Percentiles rank a stretch among this genome's conserved stretches.
phyloP scores from a whole-genome alignment of 2,797 vertebrate genomes.

The Prunella strophiata region DNA sequence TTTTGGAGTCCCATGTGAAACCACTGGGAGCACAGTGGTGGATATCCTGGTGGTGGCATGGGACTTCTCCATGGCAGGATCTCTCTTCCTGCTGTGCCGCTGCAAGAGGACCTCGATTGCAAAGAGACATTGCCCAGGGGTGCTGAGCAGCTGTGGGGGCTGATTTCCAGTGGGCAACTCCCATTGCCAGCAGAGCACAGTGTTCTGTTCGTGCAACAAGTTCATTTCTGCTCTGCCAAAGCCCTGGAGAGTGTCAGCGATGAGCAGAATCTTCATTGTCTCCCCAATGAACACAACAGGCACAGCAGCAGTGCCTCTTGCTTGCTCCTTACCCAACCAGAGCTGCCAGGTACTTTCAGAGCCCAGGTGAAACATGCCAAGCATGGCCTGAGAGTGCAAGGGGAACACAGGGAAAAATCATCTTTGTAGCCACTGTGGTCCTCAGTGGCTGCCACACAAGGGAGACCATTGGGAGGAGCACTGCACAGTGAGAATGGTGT shows the following conservation, averaged over 20 bases:
- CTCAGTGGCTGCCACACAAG: neutral
- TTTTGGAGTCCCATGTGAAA: neutral
- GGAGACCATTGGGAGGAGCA: neutral
- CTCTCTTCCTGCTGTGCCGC: neutral
- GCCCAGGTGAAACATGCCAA: neutral
- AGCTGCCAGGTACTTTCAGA: neutral
- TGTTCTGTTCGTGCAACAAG: too few relatives aligned
- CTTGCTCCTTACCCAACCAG: neutral
- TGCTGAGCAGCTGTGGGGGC: neutral
- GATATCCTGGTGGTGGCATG: neutral
- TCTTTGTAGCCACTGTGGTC: neutral
- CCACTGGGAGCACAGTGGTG: too few relatives aligned
- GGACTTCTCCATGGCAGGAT: neutral
- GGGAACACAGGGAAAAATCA: neutral
- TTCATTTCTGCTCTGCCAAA: neutral
- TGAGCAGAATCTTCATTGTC: neutral
- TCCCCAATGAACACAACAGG: neutral
- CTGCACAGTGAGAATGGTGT: fast-evolving
- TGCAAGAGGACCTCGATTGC: neutral
- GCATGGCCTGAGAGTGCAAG: neutral
- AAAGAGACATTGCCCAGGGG: neutral
- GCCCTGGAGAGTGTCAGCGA: neutral
- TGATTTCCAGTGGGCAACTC: neutral
- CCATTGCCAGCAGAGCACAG: neutral
- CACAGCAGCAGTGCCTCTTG: fast-evolving